Base-by-base conservation (phyloP, 2,113 vertebrate species). In the Petrocephalus zakoni region DNA sequence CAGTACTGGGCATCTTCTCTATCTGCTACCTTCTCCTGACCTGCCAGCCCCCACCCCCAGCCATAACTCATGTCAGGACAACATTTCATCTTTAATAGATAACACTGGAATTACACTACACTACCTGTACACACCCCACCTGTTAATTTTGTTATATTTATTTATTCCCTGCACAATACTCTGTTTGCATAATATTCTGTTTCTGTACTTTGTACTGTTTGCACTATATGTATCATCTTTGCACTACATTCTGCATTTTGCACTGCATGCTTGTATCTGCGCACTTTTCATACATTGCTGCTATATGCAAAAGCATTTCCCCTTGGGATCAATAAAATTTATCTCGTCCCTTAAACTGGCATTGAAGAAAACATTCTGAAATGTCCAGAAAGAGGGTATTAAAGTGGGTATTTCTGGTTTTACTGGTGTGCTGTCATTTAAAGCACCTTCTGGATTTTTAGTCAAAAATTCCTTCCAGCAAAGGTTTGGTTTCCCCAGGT, bases 341-440 rank as follows among this genome's bases (percentile, higher is more conserved):
- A 5, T 81, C 42, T 61, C 13, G 5, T 49, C 47, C 5, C 47
- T 29, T 68, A 68, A 68, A 68, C n/a, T 68, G n/a, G 61, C 61
- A 11, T 68, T 68, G 25, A 29, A 29, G 1, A 29, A 29, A n/a
- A n/a, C 25, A 29, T 89, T 91, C 89, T 92, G 75, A 89, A 56
- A 89, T 81, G 89, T 90, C 91, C 89, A 91, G 90, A 91, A 89
- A 91, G 75, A 6, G 83, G 88, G 86, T 84, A 56, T 83, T 56
- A 89, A 87, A 72, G 72, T 56, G 53, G 85, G 92, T 86, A 75
- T 19, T 82, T 81, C 78, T 49, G 19, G 21, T 83, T 83, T 49
- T 49, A 83, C 42, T 49, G 46, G 81, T 22, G 58, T 51, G 5
- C 83, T n/a, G 42, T 49, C 42, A 47, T 46, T 22, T 85, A 29